Conservation (phyloP, 2,888 invertebrate genomes). For the Yponomeuta evonymella region DNA sequence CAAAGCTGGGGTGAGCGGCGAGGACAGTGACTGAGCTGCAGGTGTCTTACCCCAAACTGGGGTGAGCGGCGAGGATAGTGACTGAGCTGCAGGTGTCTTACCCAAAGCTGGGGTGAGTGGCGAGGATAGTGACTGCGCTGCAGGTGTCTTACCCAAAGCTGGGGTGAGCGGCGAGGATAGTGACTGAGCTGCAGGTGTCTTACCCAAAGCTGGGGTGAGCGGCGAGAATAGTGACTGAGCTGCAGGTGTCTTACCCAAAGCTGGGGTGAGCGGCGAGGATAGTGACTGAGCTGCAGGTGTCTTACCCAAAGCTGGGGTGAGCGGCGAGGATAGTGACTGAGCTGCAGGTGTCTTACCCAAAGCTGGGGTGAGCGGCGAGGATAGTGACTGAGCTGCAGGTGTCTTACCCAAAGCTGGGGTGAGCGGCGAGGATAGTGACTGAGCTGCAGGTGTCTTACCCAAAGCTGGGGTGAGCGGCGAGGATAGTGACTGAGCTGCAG, state of each 20-base stretch:
- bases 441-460: no score
- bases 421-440: constrained; percentile 86
- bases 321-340: no score
- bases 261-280: constrained; percentile 97
- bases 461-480: no score
- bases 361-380: constrained; percentile 97
- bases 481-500: constrained; percentile 61
- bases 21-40: constrained; percentile 61
- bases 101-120: constrained; percentile 96
- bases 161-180: no score
- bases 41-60: constrained; percentile 84
- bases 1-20: no score
- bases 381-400: constrained; percentile 39
- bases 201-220: constrained; percentile 92
- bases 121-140: constrained; percentile 76
- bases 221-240: constrained; percentile 77
- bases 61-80: constrained; percentile 91
- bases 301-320: no score
- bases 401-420: constrained; percentile 89
- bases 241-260: constrained; percentile 75
- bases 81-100: constrained; percentile 24
- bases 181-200: constrained; percentile 62
- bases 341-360: constrained; percentile 79
- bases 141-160: no score
- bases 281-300: no score